Base-by-base conservation (phyloP, 2,888 invertebrate genomes). In the Synergus japonicus region DNA sequence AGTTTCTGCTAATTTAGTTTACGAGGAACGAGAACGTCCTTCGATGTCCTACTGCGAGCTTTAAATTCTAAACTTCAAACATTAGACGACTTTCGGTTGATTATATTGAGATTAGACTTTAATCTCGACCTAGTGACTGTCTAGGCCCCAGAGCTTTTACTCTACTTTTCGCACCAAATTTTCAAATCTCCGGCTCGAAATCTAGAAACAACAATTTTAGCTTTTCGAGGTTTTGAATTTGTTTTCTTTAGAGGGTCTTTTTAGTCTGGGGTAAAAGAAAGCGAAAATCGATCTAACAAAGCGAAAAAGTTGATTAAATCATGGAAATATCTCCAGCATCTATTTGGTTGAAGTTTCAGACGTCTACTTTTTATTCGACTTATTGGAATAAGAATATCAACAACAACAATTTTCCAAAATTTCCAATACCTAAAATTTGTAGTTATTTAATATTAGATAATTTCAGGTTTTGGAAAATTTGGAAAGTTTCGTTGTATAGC, bases 1-100 rank as follows among this genome's bases (percentile, higher is more conserved):
- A 67, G 10, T 44, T 73, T 76, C 67, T 79, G 64, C 46, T 76
- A 76, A 76, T 73, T 73, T 73, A 49, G 54, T 73, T 73, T 73
- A 29, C 54, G 73, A 54, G 10, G 73, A 73, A 73, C n/a, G n/a
- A 54, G 73, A 37, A 54, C 54, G 54, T n/a, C 15, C 13, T 9
- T 8, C 9, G 15, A 54, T 54, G 37, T 13, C 73, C 73, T 73
- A 73, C 54, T 73, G 49, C 4, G 73, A 73, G 73, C 54, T 73
- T 73, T 73, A 13, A 49, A 29, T 15, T 49, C 49, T 73, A 49
- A 73, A 73, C 49, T 49, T 73, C 37, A 49, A 73, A 73, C 49
- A 73, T 29, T 29, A 54, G 49, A 29, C 54, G 54, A 69, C 29
- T n/a, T 46, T 54, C 15, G 5, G n/a, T 73, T 49, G 73, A 73